Evolutionary conservation across 2,888 invertebrate genomes (phyloP), one percentile per base, ranked within the genome.

Genomic region (Sclerodermus sp.): DNA sequence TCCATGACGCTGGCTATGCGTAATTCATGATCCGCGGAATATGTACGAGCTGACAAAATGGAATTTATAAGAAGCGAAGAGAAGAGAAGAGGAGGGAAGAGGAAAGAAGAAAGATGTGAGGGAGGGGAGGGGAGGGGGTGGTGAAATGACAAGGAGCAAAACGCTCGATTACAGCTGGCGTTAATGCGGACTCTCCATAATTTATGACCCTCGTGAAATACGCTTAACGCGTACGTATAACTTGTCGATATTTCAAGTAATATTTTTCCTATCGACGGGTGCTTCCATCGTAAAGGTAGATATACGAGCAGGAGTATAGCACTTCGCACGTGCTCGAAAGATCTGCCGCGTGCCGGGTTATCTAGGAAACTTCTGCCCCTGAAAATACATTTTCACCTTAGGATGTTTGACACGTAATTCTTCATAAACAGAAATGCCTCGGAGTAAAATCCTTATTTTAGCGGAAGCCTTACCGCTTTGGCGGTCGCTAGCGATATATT

Each of bases 251-350:
- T 59, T 58, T 55, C 51, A 44, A 42, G 42, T 53, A 49, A 64
- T 60, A 63, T 63, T 63, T 69, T 61, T 57, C 54, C 53, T 52
- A 56, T 54, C 52, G 55, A 47, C 59, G 51, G 55, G 57, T 59
- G 60, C 58, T 62, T 57, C 58, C 57, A 55, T 62, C 61, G 63
- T 67, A 65, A 66, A 68, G 61, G 51, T 58, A 55, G 51, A 68
- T 66, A 64, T 68, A 68, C 58, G 67, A 62, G 51, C 23, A 23
- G 23, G 23, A 23, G 23, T 23, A 23, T 23, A 23, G 23, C 23
- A 23, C 23, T 23, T 8, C 23, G 3, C 23, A 23, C 23, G 23
- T 23, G 23, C 23, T 23, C 8, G 4, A 23, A 8, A 23, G 23
- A 23, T 23, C 23, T 23, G 23, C 23, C 23, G 23, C 8, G 23